Base-by-base conservation (phyloP, 1,140 invertebrate species). In the Ylistrum balloti region DNA sequence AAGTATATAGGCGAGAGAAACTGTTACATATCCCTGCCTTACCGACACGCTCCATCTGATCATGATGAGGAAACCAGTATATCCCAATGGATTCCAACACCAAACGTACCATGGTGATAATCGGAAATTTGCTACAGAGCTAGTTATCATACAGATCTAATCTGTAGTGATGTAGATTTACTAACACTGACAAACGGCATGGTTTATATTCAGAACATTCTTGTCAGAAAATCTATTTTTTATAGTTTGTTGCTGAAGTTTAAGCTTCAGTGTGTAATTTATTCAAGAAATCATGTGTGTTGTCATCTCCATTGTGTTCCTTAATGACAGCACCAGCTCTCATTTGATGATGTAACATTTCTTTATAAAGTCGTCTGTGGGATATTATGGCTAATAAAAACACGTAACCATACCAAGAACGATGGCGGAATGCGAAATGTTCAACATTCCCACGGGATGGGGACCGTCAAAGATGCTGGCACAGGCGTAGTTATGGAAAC, bases 381-480 rank as follows among this genome's bases (percentile, higher is more conserved):
- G 22, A n/a, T 5, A 74, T 74, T 74, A n/a, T 17, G n/a, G 17
- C 20, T 17, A 74, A 28, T 28, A 74, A 74, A n/a, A 74, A 74
- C 22, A 74, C 56, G 56, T 74, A 74, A 74, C n/a, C 22, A 9
- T 28, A 74, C n/a, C 5, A 7, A 74, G 56, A 28, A 11, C 0
- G 22, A 22, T 74, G 56, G 22, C n/a, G 22, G 56, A 74, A 74
- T 74, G 56, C 28, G 22, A 28, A 74, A 28, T 74, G n/a, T n/a
- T 28, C 22, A 1, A 28, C 56, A 74, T 74, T 74, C 56, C 56
- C 56, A 74, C 56, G 56, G 56, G 56, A 74, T 28, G 56, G 56
- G 56, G 56, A 74, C 56, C n/a, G 56, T 74, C 56, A 74, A 74
- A 74, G 56, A 1, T 28, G n/a, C 56, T 74, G 56, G 56, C 56